Evolutionary conservation across 2,797 vertebrate species (phyloP), one percentile per base, ranked within the genome.

Genomic region (Sebastes minor): DNA sequence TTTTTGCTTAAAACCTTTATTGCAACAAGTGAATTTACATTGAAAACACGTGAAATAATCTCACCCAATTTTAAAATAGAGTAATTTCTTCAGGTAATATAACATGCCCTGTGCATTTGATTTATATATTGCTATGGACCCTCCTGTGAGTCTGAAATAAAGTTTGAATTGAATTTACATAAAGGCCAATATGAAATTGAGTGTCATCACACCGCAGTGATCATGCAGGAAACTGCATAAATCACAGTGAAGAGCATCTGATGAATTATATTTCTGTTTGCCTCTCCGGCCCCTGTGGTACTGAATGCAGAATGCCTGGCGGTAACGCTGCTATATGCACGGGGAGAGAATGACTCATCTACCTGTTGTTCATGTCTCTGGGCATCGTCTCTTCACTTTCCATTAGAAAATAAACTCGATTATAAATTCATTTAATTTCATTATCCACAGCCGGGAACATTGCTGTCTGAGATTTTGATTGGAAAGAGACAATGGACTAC

Each of bases 401-500:
- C 70, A 78, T 85, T 79, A 66, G 49, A 87, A 87, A 75, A 82
- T 76, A 84, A 77, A 87, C 75, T 78, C 7, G 13, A 82, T 88
- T 79, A 85, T 53, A 78, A 76, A 88, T 80, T 70, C 25, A 71
- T 71, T 83, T 82, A 74, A 86, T 88, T 86, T 77, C 33, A 81
- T 80, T 69, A 74, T 64, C 71, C 69, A 25, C 80, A 79, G 85
- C 68, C 16, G 20, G 78, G 80, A 78, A 86, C 76, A 80, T 61
- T 62, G 25, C 79, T 8, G 78, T 76, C 65, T 71, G 67, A 60
- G 67, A 25, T 71, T 82, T 59, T 71, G 74, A 86, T 60, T 80
- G 61, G 84, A 71, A 78, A 74, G 38, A 87, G 75, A 76, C 67
- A 83, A 70, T 63, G 84, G 76, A 83, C 78, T 59, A 32, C 28